Percentiles rank a stretch among this genome's conserved stretches.
phyloP scores from a whole-genome alignment of 2,888 invertebrate genomes.

The Peribatodes rhomboidaria region DNA sequence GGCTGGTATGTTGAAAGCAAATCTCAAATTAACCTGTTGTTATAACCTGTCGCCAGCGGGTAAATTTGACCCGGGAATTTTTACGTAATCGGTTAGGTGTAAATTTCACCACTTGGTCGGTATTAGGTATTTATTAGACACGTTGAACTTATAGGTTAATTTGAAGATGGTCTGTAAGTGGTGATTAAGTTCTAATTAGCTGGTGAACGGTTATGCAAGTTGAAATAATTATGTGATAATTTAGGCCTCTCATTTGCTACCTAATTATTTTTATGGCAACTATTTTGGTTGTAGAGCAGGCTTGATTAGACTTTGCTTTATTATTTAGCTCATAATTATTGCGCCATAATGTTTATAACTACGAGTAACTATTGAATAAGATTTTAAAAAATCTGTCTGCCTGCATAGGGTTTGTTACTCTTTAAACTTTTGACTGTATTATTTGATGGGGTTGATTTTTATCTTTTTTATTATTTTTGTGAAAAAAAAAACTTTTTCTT shows the following conservation, averaged over 20 bases:
- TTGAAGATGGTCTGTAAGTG: conserved; percentile 10
- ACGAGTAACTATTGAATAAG: too few relatives aligned
- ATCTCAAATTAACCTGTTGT: conserved; percentile 19
- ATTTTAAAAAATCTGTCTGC: too few relatives aligned
- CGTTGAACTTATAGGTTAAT: conserved; percentile 17
- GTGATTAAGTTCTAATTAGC: conserved; percentile 19
- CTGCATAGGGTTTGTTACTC: too few relatives aligned
- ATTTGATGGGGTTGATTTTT: too few relatives aligned
- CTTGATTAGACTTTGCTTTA: conserved; percentile 2
- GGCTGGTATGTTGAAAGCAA: conserved; percentile 7
- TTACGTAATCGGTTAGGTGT: conserved; percentile 23
- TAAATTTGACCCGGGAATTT: conserved; percentile 14
- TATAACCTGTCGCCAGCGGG: conserved; percentile 24
- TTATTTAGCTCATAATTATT: background rate
- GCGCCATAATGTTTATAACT: background rate
- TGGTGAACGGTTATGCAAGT: conserved; percentile 12
- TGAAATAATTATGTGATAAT: conserved; percentile 20
- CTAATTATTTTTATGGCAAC: conserved; percentile 12
- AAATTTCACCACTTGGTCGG: conserved; percentile 12
- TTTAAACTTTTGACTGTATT: too few relatives aligned
- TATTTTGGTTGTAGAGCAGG: background rate
- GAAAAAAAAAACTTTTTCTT: too few relatives aligned
- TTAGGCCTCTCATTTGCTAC: conserved; percentile 8
- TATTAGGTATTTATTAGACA: conserved; percentile 16
- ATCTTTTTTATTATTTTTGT: too few relatives aligned